These are phyloP conservation scores for Catharus minimus DNA, from an alignment of 2,113 vertebrate species.

Conservation along the genomic window DNA sequence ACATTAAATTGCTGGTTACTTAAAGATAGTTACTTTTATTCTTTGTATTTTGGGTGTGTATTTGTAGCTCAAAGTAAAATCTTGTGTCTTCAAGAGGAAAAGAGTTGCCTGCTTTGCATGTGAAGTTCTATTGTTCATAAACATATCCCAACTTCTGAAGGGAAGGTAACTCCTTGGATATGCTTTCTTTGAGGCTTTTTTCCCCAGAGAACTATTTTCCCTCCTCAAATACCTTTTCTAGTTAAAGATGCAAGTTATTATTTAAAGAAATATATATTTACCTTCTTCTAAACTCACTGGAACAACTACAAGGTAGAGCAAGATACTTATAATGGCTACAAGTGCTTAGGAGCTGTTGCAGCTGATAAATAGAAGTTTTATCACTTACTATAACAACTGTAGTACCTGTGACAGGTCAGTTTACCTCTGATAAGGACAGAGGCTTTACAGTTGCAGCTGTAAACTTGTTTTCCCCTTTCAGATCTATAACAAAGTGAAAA, in stretches of 20 bases:
- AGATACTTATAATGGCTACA: neutral
- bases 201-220: neutral
- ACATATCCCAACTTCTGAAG: neutral
- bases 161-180: neutral
- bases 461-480: slow-evolving; percentile 49
- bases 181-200: neutral
- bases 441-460: neutral
- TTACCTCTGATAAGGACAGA: neutral
- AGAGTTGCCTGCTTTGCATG: neutral
- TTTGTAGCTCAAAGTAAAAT: neutral
- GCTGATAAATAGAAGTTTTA: neutral
- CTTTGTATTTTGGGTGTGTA: neutral
- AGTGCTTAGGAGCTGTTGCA: neutral
- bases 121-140: neutral
- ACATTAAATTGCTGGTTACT: neutral
- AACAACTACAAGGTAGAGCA: neutral
- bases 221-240: neutral
- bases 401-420: neutral
- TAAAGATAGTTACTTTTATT: neutral
- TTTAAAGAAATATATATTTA: neutral
- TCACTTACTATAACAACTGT: neutral
- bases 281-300: neutral
- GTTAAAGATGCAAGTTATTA: neutral
- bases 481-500: slow-evolving; percentile 88
- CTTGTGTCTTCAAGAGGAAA: neutral